phyloP scores from a whole-genome alignment of 2,888 invertebrate genomes.

The Himalopsyche anomala region DNA sequence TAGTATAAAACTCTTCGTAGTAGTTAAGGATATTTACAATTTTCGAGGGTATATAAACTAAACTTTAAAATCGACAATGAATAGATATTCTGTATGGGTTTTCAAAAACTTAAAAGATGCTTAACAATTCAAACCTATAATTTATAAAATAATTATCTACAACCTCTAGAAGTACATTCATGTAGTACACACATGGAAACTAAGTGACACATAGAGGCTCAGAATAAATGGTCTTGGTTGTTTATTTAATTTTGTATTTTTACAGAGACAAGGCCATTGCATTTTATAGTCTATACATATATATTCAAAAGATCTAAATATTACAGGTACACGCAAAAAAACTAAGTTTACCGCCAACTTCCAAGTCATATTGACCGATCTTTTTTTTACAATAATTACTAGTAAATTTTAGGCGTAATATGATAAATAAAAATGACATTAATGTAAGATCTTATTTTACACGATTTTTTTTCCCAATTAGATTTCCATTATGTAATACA shows the following conservation, averaged over 20 bases:
- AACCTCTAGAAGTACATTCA: conserved; percentile 22
- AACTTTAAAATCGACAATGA: conserved; percentile 28
- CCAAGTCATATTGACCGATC: background rate
- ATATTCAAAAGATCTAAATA: conserved; percentile 16
- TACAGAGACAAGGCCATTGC: conserved; percentile 31
- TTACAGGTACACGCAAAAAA: conserved; percentile 27
- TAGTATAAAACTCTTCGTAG: conserved; percentile 59
- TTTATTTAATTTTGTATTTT: conserved; percentile 5
- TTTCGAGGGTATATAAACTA: conserved; percentile 54
- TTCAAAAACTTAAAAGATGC: background rate
- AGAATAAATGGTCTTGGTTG: conserved; percentile 2
- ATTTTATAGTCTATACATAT: conserved; percentile 10
- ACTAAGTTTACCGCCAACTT: background rate
- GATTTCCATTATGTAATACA: conserved; percentile 24
- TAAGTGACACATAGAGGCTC: background rate
- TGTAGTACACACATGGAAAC: conserved; percentile 34
- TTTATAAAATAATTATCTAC: conserved; percentile 20
- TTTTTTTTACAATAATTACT: background rate
- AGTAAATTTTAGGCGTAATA: background rate
- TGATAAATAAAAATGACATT: background rate
- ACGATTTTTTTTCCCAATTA: background rate
- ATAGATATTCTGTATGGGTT: conserved; percentile 15
- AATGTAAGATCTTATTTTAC: background rate
- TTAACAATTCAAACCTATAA: conserved; percentile 4
- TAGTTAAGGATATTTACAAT: conserved; percentile 60